Evolutionary conservation across 1,140 invertebrate genomes (phyloP).

Genomic region (Sycophila sp.): DNA sequence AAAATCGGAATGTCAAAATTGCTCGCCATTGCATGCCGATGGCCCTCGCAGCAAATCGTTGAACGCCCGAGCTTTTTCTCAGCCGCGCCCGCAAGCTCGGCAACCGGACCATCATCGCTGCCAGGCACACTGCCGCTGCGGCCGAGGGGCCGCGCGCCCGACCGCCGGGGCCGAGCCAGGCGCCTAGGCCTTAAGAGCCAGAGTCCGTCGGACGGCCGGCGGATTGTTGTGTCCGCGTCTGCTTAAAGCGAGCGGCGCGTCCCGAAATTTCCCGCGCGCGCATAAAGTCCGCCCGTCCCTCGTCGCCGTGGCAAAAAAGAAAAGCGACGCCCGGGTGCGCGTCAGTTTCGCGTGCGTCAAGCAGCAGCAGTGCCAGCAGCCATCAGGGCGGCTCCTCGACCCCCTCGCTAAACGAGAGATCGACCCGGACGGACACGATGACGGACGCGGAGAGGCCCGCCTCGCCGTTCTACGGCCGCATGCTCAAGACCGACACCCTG

Average conservation of each 20-base stretch:
- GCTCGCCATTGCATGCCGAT: no score
- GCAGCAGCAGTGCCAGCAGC: no score
- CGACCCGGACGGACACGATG: no score
- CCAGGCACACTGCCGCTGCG: not conserved
- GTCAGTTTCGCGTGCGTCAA: no score
- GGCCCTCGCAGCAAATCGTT: no score
- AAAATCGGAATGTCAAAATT: no score
- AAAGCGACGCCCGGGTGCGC: no score
- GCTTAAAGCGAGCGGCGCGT: not conserved
- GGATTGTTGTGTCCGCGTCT: conserved; percentile 10
- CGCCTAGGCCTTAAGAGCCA: not conserved
- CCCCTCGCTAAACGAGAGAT: no score
- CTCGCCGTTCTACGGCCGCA: conserved; percentile 10
- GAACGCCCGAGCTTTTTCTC: not conserved
- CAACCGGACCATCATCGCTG: not conserved
- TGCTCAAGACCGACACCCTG: conserved; percentile 27
- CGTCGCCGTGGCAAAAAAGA: no score
- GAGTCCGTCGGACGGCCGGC: not conserved
- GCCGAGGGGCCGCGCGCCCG: not conserved
- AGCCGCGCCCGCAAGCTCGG: not conserved
- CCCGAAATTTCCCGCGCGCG: not conserved
- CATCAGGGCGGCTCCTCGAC: no score
- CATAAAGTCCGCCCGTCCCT: no score
- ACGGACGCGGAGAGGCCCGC: not conserved
- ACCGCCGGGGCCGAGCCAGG: not conserved